phyloP scores from a whole-genome alignment of 2,113 vertebrate species.

The Prionailurus viverrinus region DNA sequence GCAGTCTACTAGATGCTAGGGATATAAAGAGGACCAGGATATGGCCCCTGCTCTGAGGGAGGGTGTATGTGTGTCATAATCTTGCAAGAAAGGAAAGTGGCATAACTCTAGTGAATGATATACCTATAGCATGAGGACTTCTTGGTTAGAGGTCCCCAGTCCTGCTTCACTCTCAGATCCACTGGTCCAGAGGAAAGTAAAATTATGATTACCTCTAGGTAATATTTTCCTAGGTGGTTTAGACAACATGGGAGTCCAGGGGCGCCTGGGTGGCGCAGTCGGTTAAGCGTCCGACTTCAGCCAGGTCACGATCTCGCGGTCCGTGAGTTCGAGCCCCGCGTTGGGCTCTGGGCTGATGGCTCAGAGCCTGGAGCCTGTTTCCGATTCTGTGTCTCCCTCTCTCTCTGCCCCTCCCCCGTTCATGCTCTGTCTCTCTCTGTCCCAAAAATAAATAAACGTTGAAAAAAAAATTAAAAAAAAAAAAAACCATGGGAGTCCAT shows the following conservation, averaged over 20 bases:
- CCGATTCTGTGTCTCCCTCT: too few species aligned
- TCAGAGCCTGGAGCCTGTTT: too few species aligned
- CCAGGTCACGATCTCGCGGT: too few species aligned
- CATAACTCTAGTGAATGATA: not conserved
- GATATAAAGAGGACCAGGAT: not conserved
- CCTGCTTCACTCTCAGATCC: not conserved
- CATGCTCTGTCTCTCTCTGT: too few species aligned
- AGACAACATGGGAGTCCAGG: not conserved
- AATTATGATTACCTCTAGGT: not conserved
- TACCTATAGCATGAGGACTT: not conserved
- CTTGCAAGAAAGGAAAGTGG: not conserved
- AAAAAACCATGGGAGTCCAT: not conserved
- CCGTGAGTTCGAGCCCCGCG: too few species aligned
- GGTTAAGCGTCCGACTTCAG: too few species aligned
- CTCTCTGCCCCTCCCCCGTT: too few species aligned
- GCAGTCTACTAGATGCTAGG: not conserved
- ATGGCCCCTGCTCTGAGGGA: not conserved
- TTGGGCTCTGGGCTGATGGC: too few species aligned
- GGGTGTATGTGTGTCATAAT: not conserved
- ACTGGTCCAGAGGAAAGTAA: not conserved
- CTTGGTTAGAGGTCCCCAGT: not conserved
- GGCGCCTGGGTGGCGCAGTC: too few species aligned
- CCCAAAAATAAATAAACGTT: too few species aligned
- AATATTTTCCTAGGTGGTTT: conserved; percentile 20
- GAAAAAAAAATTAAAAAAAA: too few species aligned